Evolutionary conservation across 2,797 vertebrate species (phyloP), one percentile per base, ranked within the genome.

Genomic region (Propithecus deckenii): DNA sequence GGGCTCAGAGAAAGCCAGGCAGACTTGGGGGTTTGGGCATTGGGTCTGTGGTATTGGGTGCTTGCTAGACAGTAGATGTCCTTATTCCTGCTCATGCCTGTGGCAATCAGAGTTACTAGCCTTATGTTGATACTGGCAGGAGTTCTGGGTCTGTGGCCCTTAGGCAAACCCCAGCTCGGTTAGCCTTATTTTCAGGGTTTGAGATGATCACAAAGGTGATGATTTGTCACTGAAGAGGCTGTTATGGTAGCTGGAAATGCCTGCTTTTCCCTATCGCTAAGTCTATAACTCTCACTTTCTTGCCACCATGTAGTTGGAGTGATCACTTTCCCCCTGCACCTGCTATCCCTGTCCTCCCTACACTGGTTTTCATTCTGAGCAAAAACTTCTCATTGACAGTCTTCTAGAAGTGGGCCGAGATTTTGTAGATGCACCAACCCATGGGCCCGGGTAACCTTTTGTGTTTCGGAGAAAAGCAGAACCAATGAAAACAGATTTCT

Each of bases 81-180:
- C 83, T 85, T 59, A 52, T 76, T 91, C 43, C 57, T 78, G 28
- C 46, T 91, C 46, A 86, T 88, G 92, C 57, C 72, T 92, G 88
- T 71, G 94, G 91, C 67, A 15, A 63, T 86, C 69, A 41, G 10
- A 48, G 38, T 88, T 91, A 93, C 69, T 20, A 80, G 50, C 5
- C 50, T 86, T 22, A 0, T 92, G 95, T 95, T 97, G 94, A 96
- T 52, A 43, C 63, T 96, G 96, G 97, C 93, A 78, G 18, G 30
- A 35, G 10, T 80, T 91, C 52, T 94, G 87, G 93, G 55, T 30
- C 11, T 48, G 46, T 94, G 89, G 38, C 50, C 95, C 3, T 57
- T 78, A 23, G 80, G 38, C n/a, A 95, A 97, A 98, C 6, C 93
- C 25, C 0, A 41, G 13, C 38, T 89, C 78, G 89, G 28, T 30